phyloP scores from a whole-genome alignment of 2,888 invertebrate species.

The Ephialtes manifestator region DNA sequence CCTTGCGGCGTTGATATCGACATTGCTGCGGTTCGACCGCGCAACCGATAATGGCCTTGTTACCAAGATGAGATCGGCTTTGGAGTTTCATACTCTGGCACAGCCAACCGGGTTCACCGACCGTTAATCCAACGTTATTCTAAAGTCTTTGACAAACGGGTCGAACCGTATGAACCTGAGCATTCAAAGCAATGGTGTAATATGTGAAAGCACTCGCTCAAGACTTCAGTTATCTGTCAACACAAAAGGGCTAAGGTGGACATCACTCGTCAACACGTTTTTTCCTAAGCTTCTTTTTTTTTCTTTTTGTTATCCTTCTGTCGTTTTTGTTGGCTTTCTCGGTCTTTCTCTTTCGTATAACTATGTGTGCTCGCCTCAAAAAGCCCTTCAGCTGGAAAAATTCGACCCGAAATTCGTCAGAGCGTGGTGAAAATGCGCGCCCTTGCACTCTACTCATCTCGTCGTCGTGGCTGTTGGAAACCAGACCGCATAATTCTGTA shows the following conservation, averaged over 20 bases:
- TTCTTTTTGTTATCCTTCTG: not conserved
- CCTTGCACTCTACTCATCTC: not conserved
- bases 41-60: constrained; percentile 51
- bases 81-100: not conserved
- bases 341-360: too few species aligned
- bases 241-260: not conserved
- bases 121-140: constrained; percentile 35
- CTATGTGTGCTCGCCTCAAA: constrained; percentile 21
- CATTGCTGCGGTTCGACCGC: constrained; percentile 46
- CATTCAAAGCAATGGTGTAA: not conserved
- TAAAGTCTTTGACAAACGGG: constrained; percentile 41
- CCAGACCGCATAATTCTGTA: constrained; percentile 35
- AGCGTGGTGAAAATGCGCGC: constrained; percentile 51
- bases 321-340: not conserved
- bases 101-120: not conserved
- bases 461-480: constrained; percentile 28
- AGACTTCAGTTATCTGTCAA: not conserved
- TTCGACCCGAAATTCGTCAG: constrained; percentile 50
- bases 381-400: constrained; percentile 49
- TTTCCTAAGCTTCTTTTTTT: not conserved
- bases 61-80: constrained; percentile 56
- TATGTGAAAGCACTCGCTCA: not conserved
- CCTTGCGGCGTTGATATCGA: constrained; percentile 52
- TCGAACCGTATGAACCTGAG: constrained; percentile 8
- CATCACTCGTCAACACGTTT: not conserved